Base-by-base conservation (phyloP, 2,797 vertebrate genomes). In the Sarcoramphus papa region DNA sequence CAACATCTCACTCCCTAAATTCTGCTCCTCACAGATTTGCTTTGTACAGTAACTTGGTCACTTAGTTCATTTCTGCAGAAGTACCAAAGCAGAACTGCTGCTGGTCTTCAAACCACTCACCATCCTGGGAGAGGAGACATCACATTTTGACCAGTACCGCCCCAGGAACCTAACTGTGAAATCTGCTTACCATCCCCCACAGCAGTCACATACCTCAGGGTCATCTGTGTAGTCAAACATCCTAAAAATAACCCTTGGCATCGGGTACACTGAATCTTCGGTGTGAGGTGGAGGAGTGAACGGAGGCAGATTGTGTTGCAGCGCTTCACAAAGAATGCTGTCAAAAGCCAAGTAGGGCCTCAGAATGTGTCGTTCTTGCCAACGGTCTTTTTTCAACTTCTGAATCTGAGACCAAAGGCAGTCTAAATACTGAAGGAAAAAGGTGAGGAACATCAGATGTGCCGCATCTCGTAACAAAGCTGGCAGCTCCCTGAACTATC, bases 211-310 rank as follows among this genome's bases (percentile, higher is more conserved):
- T 95, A 99, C 99, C 99, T 99, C 99, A 1, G 99, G 99, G 82
- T 99, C 99, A 72, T 99, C 99, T 0, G 99, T 99, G 98, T 99
- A 99, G 98, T 99, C 99, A 74, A 99, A 99, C 99, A 99, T 99
- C 92, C 99, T 98, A 96, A 99, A 99, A 95, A 99, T 98, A 75
- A 99, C 99, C 33, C 97, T 98, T 41, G 99, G 99, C 98, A 99
- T 98, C 0, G 99, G 99, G 96, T 99, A 99, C 40, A 98, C 93
- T 0, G 99, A 99, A 41, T 99, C 99, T 23, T 99, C 98, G 3
- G 99, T 99, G 98, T 99, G 99, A 45, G 99, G 99, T 0, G 99
- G 99, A 0, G 99, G 99, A 2, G 99, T 99, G 91, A 99, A 99
- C 3, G 99, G 99, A 35, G 99, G 99, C 98, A 99, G 98, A 91